These are phyloP conservation scores for Reticulitermes lucifugus DNA, from an alignment of 2,888 invertebrate genomes.

Conservation along the genomic window DNA sequence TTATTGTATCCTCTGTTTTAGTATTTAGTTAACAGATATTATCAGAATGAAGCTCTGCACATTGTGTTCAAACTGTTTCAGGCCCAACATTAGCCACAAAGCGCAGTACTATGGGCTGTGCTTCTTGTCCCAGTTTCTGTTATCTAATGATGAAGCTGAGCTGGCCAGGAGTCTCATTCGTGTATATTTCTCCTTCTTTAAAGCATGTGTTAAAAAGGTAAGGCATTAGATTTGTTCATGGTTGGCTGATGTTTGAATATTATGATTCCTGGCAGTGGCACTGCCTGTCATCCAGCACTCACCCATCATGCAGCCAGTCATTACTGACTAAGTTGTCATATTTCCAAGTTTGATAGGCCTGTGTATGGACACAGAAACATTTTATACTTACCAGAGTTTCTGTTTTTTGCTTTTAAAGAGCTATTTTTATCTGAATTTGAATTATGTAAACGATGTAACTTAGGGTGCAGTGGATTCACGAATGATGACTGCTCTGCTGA, in stretches of 20 bases:
- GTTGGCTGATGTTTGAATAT: too few relatives aligned
- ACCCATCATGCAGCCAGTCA: too few relatives aligned
- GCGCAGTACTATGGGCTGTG: constrained; percentile 96
- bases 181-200: constrained; percentile 96
- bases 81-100: constrained; percentile 84
- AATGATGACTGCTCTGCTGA: constrained; percentile 85
- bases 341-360: too few relatives aligned
- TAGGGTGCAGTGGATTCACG: constrained; percentile 82
- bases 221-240: constrained; percentile 35
- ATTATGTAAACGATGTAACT: constrained; percentile 12
- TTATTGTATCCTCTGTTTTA: too few relatives aligned
- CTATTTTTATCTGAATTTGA: too few relatives aligned
- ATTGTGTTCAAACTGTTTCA: constrained; percentile 59
- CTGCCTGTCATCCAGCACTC: too few relatives aligned
- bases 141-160: constrained; percentile 77
- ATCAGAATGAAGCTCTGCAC: neutral
- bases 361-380: too few relatives aligned
- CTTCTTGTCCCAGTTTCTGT: constrained; percentile 86
- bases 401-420: too few relatives aligned
- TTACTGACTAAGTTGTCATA: too few relatives aligned
- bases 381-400: too few relatives aligned
- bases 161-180: constrained; percentile 87
- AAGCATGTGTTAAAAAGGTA: constrained; percentile 86
- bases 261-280: too few relatives aligned
- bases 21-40: too few relatives aligned